phyloP scores from a whole-genome alignment of 1,140 invertebrate species.

The Scaptomyza graminum region DNA sequence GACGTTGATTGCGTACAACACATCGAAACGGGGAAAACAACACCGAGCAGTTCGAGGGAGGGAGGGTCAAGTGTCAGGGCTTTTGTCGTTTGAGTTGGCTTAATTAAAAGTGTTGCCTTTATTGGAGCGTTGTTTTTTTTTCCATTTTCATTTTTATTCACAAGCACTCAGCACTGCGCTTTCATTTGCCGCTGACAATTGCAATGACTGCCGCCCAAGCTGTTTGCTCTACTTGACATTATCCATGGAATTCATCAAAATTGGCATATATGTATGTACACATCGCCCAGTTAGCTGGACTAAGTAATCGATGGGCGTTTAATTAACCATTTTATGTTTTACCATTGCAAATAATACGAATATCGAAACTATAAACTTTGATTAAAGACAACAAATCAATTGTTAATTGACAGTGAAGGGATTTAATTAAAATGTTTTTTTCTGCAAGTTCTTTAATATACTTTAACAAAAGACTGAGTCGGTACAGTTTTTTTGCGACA shows the following conservation, averaged over 20 bases:
- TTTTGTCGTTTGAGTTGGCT: conserved; percentile 43
- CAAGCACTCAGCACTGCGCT: neutral
- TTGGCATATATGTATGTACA: neutral
- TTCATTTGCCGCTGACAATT: conserved; percentile 29
- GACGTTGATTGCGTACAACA: conserved; percentile 19
- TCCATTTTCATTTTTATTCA: conserved; percentile 11
- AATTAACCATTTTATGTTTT: neutral
- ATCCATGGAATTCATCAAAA: conserved; percentile 30
- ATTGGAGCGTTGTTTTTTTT: neutral
- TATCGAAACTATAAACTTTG: neutral
- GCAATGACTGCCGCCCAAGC: conserved; percentile 5
- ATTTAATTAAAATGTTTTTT: too few relatives aligned
- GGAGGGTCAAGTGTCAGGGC: conserved; percentile 14
- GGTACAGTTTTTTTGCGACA: too few relatives aligned
- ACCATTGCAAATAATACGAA: neutral
- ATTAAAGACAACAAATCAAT: neutral
- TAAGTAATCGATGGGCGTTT: neutral
- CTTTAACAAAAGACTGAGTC: too few relatives aligned
- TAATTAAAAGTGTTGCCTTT: conserved; percentile 54
- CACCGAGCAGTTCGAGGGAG: too few relatives aligned
- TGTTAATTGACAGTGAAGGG: too few relatives aligned
- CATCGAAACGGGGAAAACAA: neutral
- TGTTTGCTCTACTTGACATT: conserved; percentile 34
- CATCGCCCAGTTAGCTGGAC: neutral
- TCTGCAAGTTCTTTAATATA: too few relatives aligned